These are phyloP conservation scores for Drosophila putrida DNA, from an alignment of 2,888 invertebrate genomes.

Conservation along the genomic window DNA sequence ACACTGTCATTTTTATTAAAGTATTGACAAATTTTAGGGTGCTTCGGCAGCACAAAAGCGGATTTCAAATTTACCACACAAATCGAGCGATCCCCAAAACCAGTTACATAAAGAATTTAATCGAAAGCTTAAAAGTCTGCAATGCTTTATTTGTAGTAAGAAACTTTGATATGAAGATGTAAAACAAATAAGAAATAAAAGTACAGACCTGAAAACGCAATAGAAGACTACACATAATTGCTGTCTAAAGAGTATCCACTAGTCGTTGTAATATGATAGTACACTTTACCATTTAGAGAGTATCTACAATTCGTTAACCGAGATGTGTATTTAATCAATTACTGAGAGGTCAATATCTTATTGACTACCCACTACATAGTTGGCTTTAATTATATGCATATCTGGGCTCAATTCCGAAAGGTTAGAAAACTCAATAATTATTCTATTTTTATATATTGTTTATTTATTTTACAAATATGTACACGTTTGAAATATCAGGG, in stretches of 20 bases:
- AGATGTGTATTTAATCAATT: neutral
- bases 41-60: constrained; percentile 4
- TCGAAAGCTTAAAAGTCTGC: constrained; percentile 48
- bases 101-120: constrained; percentile 10
- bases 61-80: neutral
- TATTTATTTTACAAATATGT: constrained; percentile 37
- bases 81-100: neutral
- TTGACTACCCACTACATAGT: constrained; percentile 14
- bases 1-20: constrained; percentile 38
- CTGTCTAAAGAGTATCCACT: no score
- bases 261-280: no score
- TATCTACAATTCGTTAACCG: no score
- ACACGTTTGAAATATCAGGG: constrained; percentile 15
- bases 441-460: constrained; percentile 3
- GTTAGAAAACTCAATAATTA: constrained; percentile 11
- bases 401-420: constrained; percentile 1
- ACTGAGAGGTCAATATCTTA: neutral
- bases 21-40: constrained; percentile 21
- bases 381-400: constrained; percentile 5
- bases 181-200: no score
- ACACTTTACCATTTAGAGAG: no score
- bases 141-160: neutral
- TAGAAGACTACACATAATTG: no score
- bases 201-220: no score
- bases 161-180: no score